phyloP scores from a whole-genome alignment of 2,797 vertebrate species.

The Leptoclinus maculatus region DNA sequence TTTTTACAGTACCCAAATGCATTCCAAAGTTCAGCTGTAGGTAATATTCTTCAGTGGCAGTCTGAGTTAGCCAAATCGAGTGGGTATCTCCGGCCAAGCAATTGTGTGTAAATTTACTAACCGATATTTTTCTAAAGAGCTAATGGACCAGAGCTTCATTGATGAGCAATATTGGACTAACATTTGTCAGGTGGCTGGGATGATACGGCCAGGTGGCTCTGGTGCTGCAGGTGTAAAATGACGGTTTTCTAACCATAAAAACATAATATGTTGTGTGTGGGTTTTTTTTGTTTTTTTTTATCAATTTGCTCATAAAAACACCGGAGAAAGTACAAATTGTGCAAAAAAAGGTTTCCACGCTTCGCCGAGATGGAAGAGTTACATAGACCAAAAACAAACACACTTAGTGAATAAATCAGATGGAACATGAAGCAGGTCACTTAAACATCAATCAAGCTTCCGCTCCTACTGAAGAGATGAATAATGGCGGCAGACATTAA shows the following conservation, averaged over 20 bases:
- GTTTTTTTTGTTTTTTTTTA: not conserved
- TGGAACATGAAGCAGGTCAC: not conserved
- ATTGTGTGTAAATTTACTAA: not conserved
- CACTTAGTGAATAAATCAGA: not conserved
- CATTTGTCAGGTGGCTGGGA: not conserved
- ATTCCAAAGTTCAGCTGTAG: conserved; percentile 13
- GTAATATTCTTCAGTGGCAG: not conserved
- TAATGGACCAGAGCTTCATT: conserved; percentile 10
- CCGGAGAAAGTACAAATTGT: not conserved
- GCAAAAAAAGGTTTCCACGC: not conserved
- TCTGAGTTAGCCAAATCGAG: not conserved
- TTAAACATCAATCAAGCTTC: not conserved
- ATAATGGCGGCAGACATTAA: not conserved
- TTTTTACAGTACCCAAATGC: not conserved
- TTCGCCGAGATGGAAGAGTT: not conserved
- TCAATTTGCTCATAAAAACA: not conserved
- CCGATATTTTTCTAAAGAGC: not conserved
- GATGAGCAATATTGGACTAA: not conserved
- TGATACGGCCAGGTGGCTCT: not conserved
- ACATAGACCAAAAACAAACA: not conserved
- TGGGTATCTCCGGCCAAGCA: not conserved
- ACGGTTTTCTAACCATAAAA: not conserved
- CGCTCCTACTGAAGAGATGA: not conserved
- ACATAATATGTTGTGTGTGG: not conserved
- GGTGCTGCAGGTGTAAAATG: not conserved